phyloP scores from a whole-genome alignment of 53 echinoderm and acorn worm genomes.

The Antedon mediterranea region DNA sequence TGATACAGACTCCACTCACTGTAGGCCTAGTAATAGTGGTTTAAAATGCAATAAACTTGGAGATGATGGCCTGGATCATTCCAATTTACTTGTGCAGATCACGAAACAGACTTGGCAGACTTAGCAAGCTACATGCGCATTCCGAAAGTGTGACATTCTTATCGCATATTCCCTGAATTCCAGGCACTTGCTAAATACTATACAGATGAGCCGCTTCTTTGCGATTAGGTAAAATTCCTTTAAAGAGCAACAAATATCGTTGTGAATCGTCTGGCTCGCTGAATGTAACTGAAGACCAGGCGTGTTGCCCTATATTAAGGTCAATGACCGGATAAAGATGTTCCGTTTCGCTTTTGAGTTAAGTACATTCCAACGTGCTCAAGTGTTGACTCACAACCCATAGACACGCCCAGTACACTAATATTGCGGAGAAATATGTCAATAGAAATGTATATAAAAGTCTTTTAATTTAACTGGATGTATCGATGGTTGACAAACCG shows the following conservation, averaged over 20 bases:
- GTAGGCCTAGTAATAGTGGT: too few species aligned
- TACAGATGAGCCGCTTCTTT: too few species aligned
- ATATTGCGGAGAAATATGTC: too few species aligned
- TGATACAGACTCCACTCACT: too few species aligned
- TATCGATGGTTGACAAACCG: too few species aligned
- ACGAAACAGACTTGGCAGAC: background rate
- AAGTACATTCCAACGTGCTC: background rate
- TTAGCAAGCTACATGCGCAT: background rate
- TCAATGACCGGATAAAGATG: background rate
- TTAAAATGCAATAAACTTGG: background rate
- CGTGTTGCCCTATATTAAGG: background rate
- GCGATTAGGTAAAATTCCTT: too few species aligned
- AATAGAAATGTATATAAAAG: too few species aligned
- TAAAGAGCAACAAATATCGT: background rate
- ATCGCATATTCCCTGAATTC: background rate
- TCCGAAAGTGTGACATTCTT: background rate
- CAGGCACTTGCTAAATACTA: background rate
- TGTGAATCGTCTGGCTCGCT: background rate
- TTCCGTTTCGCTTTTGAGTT: background rate
- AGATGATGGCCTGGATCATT: background rate
- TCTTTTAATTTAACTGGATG: too few species aligned
- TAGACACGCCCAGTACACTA: background rate
- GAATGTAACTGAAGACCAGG: background rate
- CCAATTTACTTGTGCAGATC: background rate
- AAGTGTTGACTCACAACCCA: background rate